Percentiles rank a stretch among this genome's conserved stretches.
Conservation (phyloP, 2,888 invertebrate species). For the Caradrina clavipalpis region DNA sequence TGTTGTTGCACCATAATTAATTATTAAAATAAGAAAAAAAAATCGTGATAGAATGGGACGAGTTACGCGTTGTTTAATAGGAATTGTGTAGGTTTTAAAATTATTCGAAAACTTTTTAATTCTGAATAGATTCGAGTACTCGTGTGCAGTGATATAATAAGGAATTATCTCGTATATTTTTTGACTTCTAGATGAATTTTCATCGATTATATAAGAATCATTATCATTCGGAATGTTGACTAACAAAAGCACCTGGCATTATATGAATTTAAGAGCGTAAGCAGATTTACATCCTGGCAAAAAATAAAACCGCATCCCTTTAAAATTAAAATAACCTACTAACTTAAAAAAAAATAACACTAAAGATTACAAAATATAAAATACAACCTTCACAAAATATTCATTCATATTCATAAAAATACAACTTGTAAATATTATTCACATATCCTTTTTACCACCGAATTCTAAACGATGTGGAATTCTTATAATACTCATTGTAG, state of each 20-base stretch:
- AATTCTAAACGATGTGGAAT: constrained; percentile 75
- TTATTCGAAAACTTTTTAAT: constrained; percentile 37
- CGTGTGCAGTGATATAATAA: constrained; percentile 59
- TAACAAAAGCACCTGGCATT: neutral
- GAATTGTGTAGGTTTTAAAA: constrained; percentile 58
- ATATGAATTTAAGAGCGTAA: neutral
- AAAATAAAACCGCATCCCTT: neutral
- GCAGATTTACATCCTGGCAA: neutral
- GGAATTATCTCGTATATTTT: constrained; percentile 64
- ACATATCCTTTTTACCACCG: constrained; percentile 86
- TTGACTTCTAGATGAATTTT: constrained; percentile 60
- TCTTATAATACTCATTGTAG: constrained; percentile 82
- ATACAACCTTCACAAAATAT: constrained; percentile 6
- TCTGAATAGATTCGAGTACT: constrained; percentile 52
- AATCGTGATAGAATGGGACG: constrained; percentile 47
- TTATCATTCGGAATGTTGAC: constrained; percentile 3
- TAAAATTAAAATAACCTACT: neutral
- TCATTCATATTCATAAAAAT: constrained; percentile 29
- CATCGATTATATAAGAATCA: constrained; percentile 40
- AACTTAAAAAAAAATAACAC: neutral
- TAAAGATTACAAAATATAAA: neutral
- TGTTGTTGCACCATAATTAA: constrained; percentile 25
- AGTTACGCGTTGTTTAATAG: constrained; percentile 51
- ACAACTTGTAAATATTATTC: constrained; percentile 62
- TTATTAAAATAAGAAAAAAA: constrained; percentile 22